These are phyloP conservation scores for Oryctolagus cuniculus DNA, from an alignment of 2,113 vertebrate genomes.

Conservation along the genomic window mOryCun1.1 NC_091433.1:5836001-5836500, in stretches of 20 bases:
- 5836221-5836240: neutral
- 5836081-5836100: neutral
- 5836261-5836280: neutral
- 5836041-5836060: too few species aligned
- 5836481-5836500: neutral
- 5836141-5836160: neutral
- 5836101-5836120: accelerated
- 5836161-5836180: too few species aligned
- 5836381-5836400: neutral
- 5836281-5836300: neutral
- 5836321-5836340: neutral
- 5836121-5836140: neutral
- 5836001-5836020: too few species aligned
- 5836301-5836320: neutral
- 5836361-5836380: neutral
- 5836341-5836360: neutral
- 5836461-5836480: neutral
- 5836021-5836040: too few species aligned
- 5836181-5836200: neutral
- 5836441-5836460: neutral
- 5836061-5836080: too few species aligned
- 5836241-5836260: neutral
- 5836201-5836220: neutral
- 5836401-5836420: neutral
- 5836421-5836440: neutral